Percentiles rank a stretch among this genome's conserved stretches.
These are phyloP conservation scores for Zoanthus sociatus DNA, from an alignment of 92 coral and sea anemone genomes.

Conservation along the genomic window DNA sequence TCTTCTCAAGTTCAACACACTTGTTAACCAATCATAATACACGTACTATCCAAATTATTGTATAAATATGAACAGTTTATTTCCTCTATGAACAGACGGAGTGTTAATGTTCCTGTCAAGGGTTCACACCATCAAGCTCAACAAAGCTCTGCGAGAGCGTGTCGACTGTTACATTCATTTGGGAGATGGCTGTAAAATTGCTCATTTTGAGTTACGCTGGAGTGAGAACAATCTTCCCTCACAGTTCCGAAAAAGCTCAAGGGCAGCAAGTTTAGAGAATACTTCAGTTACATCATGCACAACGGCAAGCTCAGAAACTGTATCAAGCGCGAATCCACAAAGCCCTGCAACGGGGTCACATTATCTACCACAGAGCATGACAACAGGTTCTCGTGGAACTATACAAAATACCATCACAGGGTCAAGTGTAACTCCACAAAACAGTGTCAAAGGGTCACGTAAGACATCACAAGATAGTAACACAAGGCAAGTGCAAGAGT, in stretches of 20 bases:
- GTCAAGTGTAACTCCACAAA: background rate
- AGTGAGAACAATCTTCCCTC: slow-evolving; percentile 38
- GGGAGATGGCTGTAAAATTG: slow-evolving; percentile 77
- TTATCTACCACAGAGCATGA: background rate
- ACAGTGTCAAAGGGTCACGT: background rate
- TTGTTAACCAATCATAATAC: no score
- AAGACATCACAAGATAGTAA: background rate
- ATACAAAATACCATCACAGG: background rate
- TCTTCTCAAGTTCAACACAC: no score
- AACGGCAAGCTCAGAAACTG: background rate
- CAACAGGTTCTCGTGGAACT: slow-evolving; percentile 2
- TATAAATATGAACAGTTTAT: no score
- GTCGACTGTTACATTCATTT: slow-evolving; percentile 73
- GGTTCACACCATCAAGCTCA: slow-evolving; percentile 67
- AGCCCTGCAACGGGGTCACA: background rate
- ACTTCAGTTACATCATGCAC: background rate
- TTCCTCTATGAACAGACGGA: slow-evolving; percentile 61
- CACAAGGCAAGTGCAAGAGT: background rate
- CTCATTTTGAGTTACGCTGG: slow-evolving; percentile 86
- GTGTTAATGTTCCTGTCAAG: slow-evolving; percentile 75
- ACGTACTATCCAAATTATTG: no score
- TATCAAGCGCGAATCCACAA: background rate
- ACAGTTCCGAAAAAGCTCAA: background rate
- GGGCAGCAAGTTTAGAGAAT: background rate
- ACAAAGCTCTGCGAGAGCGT: slow-evolving; percentile 70